Conservation (phyloP, 1,140 invertebrate genomes). For the Holcopasites calliopsidis region DNA sequence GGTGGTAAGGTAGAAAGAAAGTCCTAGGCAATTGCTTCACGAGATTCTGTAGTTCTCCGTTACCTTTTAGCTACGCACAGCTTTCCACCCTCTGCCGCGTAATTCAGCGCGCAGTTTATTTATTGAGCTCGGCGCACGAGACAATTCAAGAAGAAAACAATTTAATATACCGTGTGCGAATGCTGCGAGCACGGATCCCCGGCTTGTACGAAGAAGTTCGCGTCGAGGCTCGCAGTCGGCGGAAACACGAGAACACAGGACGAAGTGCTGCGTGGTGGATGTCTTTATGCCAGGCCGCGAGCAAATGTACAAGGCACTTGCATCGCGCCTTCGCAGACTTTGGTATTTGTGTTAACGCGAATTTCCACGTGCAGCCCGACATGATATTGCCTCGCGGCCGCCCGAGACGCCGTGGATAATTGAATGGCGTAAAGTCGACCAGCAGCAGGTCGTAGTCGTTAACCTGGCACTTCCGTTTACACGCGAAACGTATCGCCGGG, state of each 20-base stretch:
- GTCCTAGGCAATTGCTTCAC: too few relatives aligned
- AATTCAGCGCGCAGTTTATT: too few relatives aligned
- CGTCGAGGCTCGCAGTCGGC: not conserved
- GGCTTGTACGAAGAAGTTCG: not conserved
- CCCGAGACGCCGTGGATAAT: slow-evolving; percentile 50
- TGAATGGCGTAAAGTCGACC: slow-evolving; percentile 50
- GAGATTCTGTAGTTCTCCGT: too few relatives aligned
- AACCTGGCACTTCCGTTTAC: slow-evolving; percentile 42
- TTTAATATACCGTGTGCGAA: too few relatives aligned
- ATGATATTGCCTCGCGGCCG: slow-evolving; percentile 44
- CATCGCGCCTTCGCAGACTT: not conserved
- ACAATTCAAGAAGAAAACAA: too few relatives aligned
- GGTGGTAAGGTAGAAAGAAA: not conserved
- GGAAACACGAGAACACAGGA: not conserved
- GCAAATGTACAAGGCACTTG: slow-evolving; percentile 1
- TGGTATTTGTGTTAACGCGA: slow-evolving; percentile 48
- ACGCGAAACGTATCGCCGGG: slow-evolving; percentile 42
- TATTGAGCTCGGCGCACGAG: too few relatives aligned
- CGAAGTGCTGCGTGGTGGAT: not conserved
- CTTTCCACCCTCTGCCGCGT: too few relatives aligned
- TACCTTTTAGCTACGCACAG: too few relatives aligned
- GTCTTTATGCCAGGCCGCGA: slow-evolving; percentile 7
- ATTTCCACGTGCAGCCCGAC: slow-evolving; percentile 28
- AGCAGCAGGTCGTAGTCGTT: slow-evolving; percentile 44
- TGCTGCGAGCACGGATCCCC: not conserved